Evolutionary conservation across 37 sponge, comb jelly and placozoan species (phyloP).

Genomic region (Hexactinellida sp.): DNA sequence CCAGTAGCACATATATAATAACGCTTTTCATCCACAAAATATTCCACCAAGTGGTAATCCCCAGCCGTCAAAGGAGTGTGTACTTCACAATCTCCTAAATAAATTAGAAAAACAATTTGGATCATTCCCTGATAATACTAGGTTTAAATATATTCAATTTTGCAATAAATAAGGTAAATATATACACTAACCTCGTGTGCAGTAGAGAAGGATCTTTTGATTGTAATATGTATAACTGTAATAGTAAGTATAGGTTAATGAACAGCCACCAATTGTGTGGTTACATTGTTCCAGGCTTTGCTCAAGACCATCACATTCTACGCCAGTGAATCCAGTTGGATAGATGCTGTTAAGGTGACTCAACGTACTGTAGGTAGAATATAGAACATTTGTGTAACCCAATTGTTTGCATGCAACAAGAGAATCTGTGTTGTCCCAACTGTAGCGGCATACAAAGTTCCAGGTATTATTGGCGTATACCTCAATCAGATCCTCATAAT

Average conservation of each 20-base stretch:
- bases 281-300: neutral
- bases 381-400: neutral
- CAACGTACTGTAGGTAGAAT: neutral
- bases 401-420: neutral
- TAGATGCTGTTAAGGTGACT: neutral
- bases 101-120: too few species aligned
- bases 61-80: neutral
- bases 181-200: neutral
- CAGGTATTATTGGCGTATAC: neutral
- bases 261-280: neutral
- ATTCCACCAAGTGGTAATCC: neutral
- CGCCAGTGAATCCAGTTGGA: neutral
- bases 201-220: neutral
- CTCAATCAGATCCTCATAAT: neutral
- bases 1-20: neutral
- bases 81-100: conserved; percentile 15
- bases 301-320: neutral
- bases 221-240: neutral
- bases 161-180: too few species aligned
- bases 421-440: neutral
- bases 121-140: too few species aligned
- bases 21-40: neutral
- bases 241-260: neutral
- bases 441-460: neutral
- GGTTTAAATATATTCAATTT: too few species aligned